Base-by-base conservation (phyloP, 2,888 invertebrate genomes). In the Tubulanus polymorphus region DNA sequence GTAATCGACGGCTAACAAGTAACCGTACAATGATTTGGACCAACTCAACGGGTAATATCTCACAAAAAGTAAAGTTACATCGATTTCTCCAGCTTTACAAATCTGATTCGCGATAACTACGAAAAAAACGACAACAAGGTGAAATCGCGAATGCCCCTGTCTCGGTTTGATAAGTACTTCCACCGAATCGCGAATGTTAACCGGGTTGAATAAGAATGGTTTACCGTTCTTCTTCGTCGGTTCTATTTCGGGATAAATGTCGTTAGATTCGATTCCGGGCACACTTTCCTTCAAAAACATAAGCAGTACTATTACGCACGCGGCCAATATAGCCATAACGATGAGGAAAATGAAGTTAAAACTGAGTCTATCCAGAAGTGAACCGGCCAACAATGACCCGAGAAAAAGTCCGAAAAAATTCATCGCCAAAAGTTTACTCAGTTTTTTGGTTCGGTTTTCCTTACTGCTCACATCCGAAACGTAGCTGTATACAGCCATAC, bases 401-500 rank as follows among this genome's bases (percentile, higher is more conserved):
- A 63, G 63, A 56, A 76, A 76, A 47, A 74, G 64, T 2, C 78
- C 78, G 50, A 78, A 73, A 57, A 72, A 76, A 56, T 74, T 78
- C 74, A 76, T 77, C 1, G 75, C 71, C 48, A 78, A 62, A 8
- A 78, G 67, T 28, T 67, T 68, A 0, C 75, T 75, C 26, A 78
- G 62, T 30, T 70, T 66, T 28, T 63, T 56, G 0, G 78, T 78
- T 12, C 79, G 57, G 28, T 72, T 64, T 15, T 69, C 70, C 28
- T 62, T 59, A 54, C 67, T 66, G 3, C 71, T 73, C 18, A 70
- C 68, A 54, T 79, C 79, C 3, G 75, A 63, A 15, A 76, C 69
- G 60, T 77, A 75, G 51, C 76, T 76, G 65, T 78, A 74, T 0
- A 76, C 72, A 1, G 77, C 76, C 79, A 79, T 79, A 23, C 75